These are phyloP conservation scores for Dasypogon diadema DNA, from an alignment of 2,888 invertebrate genomes.

Conservation along the genomic window DNA sequence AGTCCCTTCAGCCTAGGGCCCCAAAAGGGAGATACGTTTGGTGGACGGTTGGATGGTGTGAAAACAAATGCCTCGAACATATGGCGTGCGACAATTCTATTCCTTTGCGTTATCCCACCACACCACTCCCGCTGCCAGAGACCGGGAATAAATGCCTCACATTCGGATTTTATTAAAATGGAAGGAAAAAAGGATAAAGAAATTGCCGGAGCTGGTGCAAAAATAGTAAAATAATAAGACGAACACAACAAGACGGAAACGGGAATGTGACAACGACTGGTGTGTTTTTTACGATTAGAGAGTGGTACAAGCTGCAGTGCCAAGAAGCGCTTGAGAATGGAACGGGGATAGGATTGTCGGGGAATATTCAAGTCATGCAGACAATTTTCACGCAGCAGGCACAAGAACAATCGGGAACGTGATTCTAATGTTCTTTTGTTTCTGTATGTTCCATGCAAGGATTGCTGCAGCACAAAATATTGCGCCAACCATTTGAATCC, in stretches of 20 bases:
- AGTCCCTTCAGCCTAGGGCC: not conserved
- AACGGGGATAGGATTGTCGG: constrained; percentile 2
- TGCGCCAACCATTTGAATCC: constrained; percentile 12
- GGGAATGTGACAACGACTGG: constrained; percentile 46
- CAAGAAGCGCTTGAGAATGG: constrained; percentile 4
- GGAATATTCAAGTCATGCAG: constrained; percentile 55
- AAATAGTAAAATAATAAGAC: constrained; percentile 43
- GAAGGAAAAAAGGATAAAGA: constrained; percentile 3
- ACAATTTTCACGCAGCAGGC: constrained; percentile 54
- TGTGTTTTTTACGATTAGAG: constrained; percentile 26
- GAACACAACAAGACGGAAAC: constrained; percentile 28
- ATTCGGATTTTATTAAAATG: constrained; percentile 55
- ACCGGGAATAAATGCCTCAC: constrained; percentile 53
- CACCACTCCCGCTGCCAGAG: not conserved
- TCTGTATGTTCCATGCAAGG: constrained; percentile 4
- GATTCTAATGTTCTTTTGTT: constrained; percentile 37
- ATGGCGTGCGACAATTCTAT: constrained; percentile 54
- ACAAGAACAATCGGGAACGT: constrained; percentile 34
- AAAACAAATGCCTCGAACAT: constrained; percentile 54
- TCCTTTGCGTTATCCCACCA: constrained; percentile 6
- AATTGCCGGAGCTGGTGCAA: constrained; percentile 29
- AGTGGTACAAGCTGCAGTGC: constrained; percentile 27
- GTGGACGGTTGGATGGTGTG: constrained; percentile 45
- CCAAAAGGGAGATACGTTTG: not conserved
- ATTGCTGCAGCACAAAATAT: constrained; percentile 40